Evolutionary conservation across 2,113 vertebrate species (phyloP).

Genomic region (Lipotes vexillifer): DNA sequence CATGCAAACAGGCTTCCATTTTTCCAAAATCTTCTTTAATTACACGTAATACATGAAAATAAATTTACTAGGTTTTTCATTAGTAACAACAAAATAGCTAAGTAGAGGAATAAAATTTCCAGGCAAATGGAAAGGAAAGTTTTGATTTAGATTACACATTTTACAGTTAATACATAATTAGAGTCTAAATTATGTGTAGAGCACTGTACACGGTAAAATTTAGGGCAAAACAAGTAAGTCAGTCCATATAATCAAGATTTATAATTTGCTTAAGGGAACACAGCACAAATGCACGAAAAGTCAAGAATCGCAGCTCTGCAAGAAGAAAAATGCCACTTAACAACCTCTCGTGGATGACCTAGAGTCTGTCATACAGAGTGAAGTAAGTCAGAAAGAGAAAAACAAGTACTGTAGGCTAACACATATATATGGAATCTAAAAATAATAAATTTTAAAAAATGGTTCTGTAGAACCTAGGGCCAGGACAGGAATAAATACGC

Average conservation of each 20-base stretch:
- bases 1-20: not conserved
- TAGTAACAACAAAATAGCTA: not conserved
- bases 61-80: not conserved
- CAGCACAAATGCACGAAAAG: not conserved
- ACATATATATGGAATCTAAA: too few relatives aligned
- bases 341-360: not conserved
- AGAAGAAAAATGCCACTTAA: not conserved
- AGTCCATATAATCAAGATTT: not conserved
- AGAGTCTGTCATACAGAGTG: too few relatives aligned
- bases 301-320: not conserved
- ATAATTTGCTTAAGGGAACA: not conserved
- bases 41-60: not conserved
- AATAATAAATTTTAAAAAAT: too few relatives aligned
- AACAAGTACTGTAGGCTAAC: too few relatives aligned
- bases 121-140: not conserved
- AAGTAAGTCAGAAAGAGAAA: too few relatives aligned
- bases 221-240: not conserved
- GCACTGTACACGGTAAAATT: not conserved
- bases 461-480: too few relatives aligned
- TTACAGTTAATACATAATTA: not conserved
- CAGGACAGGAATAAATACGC: too few relatives aligned
- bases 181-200: conserved; percentile 14
- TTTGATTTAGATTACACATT: not conserved
- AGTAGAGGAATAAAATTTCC: not conserved
- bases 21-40: not conserved